Conservation (phyloP, 2,797 vertebrate genomes). For the Sarcophilus harrisii region DNA sequence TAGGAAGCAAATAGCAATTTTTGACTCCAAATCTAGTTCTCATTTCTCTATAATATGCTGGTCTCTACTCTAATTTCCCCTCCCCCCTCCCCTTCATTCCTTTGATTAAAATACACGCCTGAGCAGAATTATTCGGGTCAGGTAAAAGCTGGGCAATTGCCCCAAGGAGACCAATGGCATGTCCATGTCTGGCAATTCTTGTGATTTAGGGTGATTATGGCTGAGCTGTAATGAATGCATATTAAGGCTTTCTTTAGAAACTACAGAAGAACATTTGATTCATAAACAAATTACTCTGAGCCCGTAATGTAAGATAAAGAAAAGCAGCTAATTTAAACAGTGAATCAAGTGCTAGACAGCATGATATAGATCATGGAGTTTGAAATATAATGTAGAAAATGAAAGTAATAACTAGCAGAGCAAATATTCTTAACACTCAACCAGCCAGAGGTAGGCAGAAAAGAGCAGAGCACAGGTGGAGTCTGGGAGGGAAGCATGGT, state of each 20-base stretch:
- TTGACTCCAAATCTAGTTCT: neutral
- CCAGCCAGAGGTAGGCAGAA: neutral
- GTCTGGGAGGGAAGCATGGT: neutral
- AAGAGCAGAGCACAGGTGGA: too few species aligned
- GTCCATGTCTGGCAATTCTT: neutral
- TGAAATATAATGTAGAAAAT: slow-evolving; percentile 37
- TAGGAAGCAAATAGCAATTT: accelerated
- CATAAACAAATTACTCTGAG: slow-evolving; percentile 74
- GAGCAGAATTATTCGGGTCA: accelerated
- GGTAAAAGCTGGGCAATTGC: neutral
- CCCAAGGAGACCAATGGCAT: neutral
- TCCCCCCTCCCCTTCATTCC: neutral
- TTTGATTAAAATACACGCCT: slow-evolving; percentile 6
- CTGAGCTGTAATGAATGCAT: slow-evolving; percentile 32
- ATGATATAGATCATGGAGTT: slow-evolving; percentile 29
- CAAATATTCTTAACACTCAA: neutral
- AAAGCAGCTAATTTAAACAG: slow-evolving; percentile 79
- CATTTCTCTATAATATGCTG: neutral
- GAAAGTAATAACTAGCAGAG: neutral
- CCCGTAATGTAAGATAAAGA: slow-evolving; percentile 60
- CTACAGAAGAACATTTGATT: slow-evolving; percentile 62
- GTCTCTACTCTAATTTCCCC: neutral
- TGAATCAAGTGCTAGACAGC: slow-evolving; percentile 54
- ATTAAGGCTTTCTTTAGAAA: slow-evolving; percentile 58
- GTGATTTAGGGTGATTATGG: slow-evolving; percentile 57